Conservation (phyloP, 2,797 vertebrate genomes). For the Xiphophorus birchmanni region DNA sequence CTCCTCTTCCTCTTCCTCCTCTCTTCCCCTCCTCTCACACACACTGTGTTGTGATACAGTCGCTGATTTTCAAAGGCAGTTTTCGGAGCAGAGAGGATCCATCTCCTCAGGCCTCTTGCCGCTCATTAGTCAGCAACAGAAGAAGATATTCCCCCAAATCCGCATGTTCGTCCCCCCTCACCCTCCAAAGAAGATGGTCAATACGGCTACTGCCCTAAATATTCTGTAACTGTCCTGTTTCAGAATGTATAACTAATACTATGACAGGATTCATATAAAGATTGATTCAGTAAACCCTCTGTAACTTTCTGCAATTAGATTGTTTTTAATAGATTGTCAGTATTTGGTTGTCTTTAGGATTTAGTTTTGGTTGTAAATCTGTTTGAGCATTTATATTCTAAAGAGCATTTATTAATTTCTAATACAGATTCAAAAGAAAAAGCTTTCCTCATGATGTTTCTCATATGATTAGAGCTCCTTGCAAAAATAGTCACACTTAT, state of each 20-base stretch:
- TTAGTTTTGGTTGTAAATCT: not conserved
- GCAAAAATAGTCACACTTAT: not conserved
- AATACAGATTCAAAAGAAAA: not conserved
- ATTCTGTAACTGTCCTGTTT: constrained; percentile 36
- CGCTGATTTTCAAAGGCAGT: constrained; percentile 38
- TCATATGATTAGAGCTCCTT: too few relatives aligned
- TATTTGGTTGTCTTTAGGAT: not conserved
- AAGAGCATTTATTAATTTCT: not conserved
- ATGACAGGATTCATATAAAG: constrained; percentile 36
- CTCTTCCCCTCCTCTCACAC: constrained; percentile 7
- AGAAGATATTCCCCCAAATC: constrained; percentile 57
- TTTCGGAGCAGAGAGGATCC: constrained; percentile 36
- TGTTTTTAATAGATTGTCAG: not conserved
- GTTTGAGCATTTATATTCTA: not conserved
- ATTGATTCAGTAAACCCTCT: constrained; percentile 10
- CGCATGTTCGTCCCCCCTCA: constrained; percentile 39
- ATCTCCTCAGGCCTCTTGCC: constrained; percentile 28
- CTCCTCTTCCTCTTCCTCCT: constrained; percentile 30
- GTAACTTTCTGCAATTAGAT: not conserved
- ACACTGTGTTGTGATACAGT: constrained; percentile 36
- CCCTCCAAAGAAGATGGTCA: constrained; percentile 49
- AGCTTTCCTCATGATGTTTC: not conserved
- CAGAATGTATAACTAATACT: constrained; percentile 48
- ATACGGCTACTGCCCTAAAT: constrained; percentile 66
- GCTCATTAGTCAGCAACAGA: constrained; percentile 49